Evolutionary conservation across 1,140 invertebrate species (phyloP).

Genomic region (Ceratoteleas bidentatus): DNA sequence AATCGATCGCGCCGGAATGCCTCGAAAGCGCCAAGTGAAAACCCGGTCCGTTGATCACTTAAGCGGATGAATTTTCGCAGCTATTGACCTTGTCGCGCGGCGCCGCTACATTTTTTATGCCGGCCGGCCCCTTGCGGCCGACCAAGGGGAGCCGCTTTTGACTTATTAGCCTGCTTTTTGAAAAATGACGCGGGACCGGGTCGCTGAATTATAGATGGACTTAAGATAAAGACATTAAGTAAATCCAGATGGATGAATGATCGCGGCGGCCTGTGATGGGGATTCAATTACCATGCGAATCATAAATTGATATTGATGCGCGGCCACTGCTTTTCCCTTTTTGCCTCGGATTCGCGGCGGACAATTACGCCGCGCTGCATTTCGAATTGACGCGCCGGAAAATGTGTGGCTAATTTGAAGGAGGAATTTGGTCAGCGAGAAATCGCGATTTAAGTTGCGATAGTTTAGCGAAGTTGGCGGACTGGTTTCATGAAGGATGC

Average conservation of each 20-base stretch:
- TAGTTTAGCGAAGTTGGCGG: no score
- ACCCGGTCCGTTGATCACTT: neutral
- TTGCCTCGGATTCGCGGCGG: no score
- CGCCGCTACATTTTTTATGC: conserved; percentile 53
- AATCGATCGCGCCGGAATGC: conserved; percentile 12
- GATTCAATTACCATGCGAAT: conserved; percentile 33
- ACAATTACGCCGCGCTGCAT: no score
- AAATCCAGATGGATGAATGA: conserved; percentile 54
- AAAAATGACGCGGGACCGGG: conserved; percentile 46
- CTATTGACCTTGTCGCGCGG: conserved; percentile 52
- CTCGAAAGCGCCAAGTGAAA: no score
- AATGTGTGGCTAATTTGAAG: no score
- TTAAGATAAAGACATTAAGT: conserved; percentile 54
- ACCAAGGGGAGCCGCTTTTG: conserved; percentile 39
- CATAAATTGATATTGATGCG: conserved; percentile 28
- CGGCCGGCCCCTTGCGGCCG: conserved; percentile 8
- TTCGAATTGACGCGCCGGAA: no score
- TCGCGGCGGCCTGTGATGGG: conserved; percentile 10
- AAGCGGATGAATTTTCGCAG: conserved; percentile 47
- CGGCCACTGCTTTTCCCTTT: no score
- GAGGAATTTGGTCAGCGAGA: no score
- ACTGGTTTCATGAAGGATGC: no score
- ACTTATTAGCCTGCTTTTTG: conserved; percentile 62
- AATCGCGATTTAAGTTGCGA: no score
- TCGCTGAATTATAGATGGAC: conserved; percentile 51